A percentile compares a stretch with the other conserved stretches of the same genome.
phyloP scores from a whole-genome alignment of 2,888 invertebrate species.

The Ennomos quercinarius region DNA sequence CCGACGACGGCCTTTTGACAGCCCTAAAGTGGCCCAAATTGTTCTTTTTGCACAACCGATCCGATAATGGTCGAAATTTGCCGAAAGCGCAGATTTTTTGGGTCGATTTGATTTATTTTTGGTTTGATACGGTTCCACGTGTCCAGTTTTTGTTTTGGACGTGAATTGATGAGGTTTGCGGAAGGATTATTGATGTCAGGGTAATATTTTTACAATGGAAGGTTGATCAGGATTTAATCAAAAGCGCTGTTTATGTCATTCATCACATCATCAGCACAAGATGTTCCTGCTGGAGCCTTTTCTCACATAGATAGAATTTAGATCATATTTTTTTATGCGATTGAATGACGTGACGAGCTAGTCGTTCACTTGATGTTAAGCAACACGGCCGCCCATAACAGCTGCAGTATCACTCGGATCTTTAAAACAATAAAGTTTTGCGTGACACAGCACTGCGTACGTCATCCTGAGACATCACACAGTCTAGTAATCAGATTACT shows the following conservation, averaged over 20 bases:
- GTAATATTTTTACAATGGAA: conserved; percentile 8
- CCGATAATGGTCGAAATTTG: conserved; percentile 77
- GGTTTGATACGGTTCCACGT: conserved; percentile 77
- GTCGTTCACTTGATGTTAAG: too few species aligned
- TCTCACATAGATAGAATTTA: too few species aligned
- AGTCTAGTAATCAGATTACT: too few species aligned
- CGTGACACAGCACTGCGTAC: too few species aligned
- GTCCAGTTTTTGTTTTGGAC: conserved; percentile 50
- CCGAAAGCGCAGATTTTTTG: conserved; percentile 73
- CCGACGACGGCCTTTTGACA: neutral
- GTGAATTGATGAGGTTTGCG: conserved; percentile 58
- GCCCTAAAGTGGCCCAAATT: conserved; percentile 74
- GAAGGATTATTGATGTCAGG: conserved; percentile 45
- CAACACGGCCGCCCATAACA: too few species aligned
- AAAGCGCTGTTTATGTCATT: neutral
- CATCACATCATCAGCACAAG: too few species aligned
- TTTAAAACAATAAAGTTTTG: too few species aligned
- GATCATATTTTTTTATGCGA: too few species aligned
- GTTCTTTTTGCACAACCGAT: conserved; percentile 66
- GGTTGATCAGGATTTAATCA: neutral
- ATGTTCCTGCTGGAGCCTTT: too few species aligned
- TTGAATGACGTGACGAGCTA: too few species aligned
- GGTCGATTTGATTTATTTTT: conserved; percentile 81
- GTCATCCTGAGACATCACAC: too few species aligned
- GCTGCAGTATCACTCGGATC: too few species aligned